Percentiles rank a stretch among this genome's conserved stretches.
These are phyloP conservation scores for Dasypus novemcinctus DNA, from an alignment of 2,113 vertebrate species.

Conservation along the genomic window DNA sequence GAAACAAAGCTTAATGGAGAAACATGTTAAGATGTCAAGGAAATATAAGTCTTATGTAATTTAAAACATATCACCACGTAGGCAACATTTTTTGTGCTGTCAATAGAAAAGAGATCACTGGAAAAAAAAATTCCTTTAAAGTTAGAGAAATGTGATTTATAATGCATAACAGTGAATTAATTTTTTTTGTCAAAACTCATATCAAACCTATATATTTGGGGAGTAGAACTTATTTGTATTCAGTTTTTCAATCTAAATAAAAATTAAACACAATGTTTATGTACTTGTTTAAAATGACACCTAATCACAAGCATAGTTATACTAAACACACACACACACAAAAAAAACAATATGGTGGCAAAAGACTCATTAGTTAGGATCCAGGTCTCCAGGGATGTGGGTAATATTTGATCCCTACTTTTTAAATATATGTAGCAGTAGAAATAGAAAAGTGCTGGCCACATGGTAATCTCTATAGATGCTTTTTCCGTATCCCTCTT, in stretches of 20 bases:
- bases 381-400: background rate
- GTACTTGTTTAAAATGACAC: background rate
- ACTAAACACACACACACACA: background rate
- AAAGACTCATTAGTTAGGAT: background rate
- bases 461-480: background rate
- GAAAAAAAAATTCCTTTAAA: background rate
- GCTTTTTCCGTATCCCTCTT: background rate
- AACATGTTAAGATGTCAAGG: background rate
- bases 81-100: background rate
- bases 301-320: background rate
- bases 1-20: background rate
- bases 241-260: background rate
- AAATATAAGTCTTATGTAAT: background rate
- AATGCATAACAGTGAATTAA: background rate
- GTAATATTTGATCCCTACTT: background rate
- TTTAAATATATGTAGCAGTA: background rate
- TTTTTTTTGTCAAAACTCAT: slow-evolving; percentile 33
- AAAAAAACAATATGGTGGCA: background rate
- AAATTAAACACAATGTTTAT: background rate
- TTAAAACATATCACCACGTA: background rate
- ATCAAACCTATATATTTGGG: background rate
- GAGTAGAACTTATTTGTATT: background rate
- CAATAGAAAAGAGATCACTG: background rate
- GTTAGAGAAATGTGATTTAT: slow-evolving; percentile 7
- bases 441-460: background rate